phyloP scores from a whole-genome alignment of 2,888 invertebrate genomes.

The Clostera curtula region DNA sequence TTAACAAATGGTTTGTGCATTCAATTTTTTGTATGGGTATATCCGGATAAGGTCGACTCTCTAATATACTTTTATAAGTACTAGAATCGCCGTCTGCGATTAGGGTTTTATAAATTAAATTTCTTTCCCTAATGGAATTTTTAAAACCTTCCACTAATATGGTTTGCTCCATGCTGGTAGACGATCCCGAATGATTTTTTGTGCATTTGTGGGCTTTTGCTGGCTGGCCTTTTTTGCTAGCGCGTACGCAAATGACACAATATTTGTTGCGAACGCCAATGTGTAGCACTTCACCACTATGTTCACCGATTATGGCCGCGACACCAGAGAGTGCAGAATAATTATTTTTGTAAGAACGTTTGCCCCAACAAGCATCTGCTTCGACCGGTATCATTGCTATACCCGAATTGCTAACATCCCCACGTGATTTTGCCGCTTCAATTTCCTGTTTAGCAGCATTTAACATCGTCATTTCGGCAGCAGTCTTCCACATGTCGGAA shows the following conservation, averaged over 20 bases:
- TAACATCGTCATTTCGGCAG: constrained; percentile 9
- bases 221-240: background rate
- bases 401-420: too few relatives aligned
- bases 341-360: constrained; percentile 1
- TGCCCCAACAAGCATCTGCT: background rate
- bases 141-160: constrained; percentile 6
- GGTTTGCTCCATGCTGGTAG: constrained; percentile 3
- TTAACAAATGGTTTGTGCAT: background rate
- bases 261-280: constrained; percentile 1
- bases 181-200: constrained; percentile 4
- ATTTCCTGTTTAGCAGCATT: constrained; percentile 11
- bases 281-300: background rate
- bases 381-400: background rate
- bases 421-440: constrained; percentile 6
- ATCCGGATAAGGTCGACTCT: background rate
- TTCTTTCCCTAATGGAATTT: background rate
- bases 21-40: background rate
- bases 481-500: constrained; percentile 5
- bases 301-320: background rate
- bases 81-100: constrained; percentile 4
- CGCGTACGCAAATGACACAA: background rate
- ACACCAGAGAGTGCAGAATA: constrained; percentile 3
- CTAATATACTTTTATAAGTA: constrained; percentile 1
- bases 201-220: constrained; percentile 1
- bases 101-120: constrained; percentile 3